phyloP scores from a whole-genome alignment of 2,113 vertebrate genomes.

The Typhlomys cinereus region DNA sequence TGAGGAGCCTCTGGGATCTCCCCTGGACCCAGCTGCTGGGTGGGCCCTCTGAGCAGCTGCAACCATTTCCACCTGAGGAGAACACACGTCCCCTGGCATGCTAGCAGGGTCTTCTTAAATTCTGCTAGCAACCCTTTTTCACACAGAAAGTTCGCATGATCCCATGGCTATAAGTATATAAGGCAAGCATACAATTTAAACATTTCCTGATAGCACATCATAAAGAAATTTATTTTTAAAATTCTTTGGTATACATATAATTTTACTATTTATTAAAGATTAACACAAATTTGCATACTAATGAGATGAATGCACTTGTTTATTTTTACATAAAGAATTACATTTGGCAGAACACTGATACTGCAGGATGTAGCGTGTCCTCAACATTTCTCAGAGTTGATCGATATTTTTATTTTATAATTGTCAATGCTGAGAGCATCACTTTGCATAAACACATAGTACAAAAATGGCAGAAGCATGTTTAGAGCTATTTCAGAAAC shows the following conservation, averaged over 20 bases:
- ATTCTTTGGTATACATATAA: neutral
- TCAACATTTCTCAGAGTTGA: neutral
- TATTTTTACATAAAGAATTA: neutral
- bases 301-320: neutral
- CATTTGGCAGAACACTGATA: neutral
- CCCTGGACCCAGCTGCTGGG: too few relatives aligned
- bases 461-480: neutral
- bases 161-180: neutral
- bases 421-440: neutral
- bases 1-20: neutral
- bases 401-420: conserved; percentile 6
- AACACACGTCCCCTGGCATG: too few relatives aligned
- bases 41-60: neutral
- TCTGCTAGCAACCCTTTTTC: neutral
- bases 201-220: neutral
- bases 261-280: neutral
- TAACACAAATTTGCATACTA: neutral
- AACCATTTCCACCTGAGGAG: neutral
- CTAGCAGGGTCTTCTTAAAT: neutral
- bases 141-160: neutral
- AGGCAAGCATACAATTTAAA: neutral
- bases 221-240: neutral
- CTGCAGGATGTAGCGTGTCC: neutral
- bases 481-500: neutral
- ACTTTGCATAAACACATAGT: neutral